Evolutionary conservation across 1,140 invertebrate genomes (phyloP).

Genomic region (Goniozus legneri): DNA sequence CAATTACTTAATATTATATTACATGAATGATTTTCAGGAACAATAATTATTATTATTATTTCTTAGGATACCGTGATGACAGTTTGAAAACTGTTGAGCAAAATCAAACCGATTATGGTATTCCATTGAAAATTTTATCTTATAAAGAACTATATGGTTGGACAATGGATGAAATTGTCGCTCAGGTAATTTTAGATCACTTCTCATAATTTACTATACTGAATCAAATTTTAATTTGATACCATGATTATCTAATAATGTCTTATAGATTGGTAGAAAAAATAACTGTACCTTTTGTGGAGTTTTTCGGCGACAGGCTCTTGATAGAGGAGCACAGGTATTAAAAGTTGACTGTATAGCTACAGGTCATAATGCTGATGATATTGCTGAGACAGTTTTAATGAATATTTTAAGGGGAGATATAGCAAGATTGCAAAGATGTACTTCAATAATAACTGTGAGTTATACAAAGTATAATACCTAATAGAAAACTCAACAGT

Average conservation of each 20-base stretch:
- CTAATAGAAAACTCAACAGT: too few species aligned
- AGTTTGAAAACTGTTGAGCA: slow-evolving; percentile 95
- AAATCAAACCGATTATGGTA: slow-evolving; percentile 88
- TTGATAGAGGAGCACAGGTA: slow-evolving; percentile 88
- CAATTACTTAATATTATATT: too few species aligned
- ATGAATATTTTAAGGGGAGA: slow-evolving; percentile 98
- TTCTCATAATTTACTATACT: slow-evolving; percentile 5
- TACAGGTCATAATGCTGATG: slow-evolving; percentile 99
- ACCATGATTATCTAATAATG: slow-evolving; percentile 10
- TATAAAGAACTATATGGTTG: slow-evolving; percentile 99
- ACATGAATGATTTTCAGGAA: slow-evolving; percentile 1
- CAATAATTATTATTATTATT: slow-evolving; percentile 6
- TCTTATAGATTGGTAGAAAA: slow-evolving; percentile 80
- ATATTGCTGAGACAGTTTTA: slow-evolving; percentile 97
- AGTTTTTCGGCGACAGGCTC: slow-evolving; percentile 91
- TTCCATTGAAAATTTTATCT: slow-evolving; percentile 94
- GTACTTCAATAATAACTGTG: slow-evolving; percentile 86
- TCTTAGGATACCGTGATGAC: slow-evolving; percentile 90
- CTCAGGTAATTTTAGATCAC: slow-evolving; percentile 56
- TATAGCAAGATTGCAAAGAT: slow-evolving; percentile 87
- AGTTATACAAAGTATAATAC: too few species aligned
- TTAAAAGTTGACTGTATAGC: slow-evolving; percentile 90
- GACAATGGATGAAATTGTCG: slow-evolving; percentile 99
- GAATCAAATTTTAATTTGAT: neutral
- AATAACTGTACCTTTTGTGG: slow-evolving; percentile 99